A percentile compares a stretch with the other conserved stretches of the same genome.
Conservation (phyloP, 2,888 invertebrate species). For the Eremobia ochroleuca region DNA sequence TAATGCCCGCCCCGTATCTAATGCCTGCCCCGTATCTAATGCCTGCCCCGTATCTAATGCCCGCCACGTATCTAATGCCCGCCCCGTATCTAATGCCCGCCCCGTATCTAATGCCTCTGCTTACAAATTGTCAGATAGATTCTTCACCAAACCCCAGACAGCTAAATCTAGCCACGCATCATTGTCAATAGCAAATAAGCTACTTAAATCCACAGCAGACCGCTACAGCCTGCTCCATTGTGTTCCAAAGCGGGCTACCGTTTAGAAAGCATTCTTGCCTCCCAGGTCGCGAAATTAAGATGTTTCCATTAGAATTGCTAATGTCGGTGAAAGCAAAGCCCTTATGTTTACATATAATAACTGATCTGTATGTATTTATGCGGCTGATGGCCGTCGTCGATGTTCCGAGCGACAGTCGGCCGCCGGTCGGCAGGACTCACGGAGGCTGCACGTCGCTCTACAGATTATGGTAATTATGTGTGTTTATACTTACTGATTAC, state of each 20-base stretch:
- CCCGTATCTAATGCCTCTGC: too few species aligned
- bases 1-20: not conserved
- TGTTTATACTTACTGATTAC: constrained; percentile 20
- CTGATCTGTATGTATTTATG: constrained; percentile 68
- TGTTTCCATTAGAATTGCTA: constrained; percentile 66
- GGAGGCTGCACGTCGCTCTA: constrained; percentile 20
- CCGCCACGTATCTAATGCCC: not conserved
- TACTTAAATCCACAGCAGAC: constrained; percentile 21
- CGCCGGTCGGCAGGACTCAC: constrained; percentile 20
- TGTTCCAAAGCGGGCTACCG: constrained; percentile 53
- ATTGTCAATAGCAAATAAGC: constrained; percentile 31
- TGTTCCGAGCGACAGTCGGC: constrained; percentile 45
- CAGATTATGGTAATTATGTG: constrained; percentile 44
- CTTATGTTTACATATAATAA: constrained; percentile 66
- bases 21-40: too few species aligned
- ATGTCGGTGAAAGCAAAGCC: constrained; percentile 66
- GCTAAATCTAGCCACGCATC: constrained; percentile 24
- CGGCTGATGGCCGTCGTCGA: constrained; percentile 37
- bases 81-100: not conserved
- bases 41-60: not conserved
- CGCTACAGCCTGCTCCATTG: constrained; percentile 32
- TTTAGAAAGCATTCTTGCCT: constrained; percentile 52
- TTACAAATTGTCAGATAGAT: not conserved
- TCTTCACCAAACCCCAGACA: not conserved
- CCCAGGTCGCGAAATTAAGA: constrained; percentile 62